Evolutionary conservation across 2,888 invertebrate genomes (phyloP).

Genomic region (Calameuta idolon): DNA sequence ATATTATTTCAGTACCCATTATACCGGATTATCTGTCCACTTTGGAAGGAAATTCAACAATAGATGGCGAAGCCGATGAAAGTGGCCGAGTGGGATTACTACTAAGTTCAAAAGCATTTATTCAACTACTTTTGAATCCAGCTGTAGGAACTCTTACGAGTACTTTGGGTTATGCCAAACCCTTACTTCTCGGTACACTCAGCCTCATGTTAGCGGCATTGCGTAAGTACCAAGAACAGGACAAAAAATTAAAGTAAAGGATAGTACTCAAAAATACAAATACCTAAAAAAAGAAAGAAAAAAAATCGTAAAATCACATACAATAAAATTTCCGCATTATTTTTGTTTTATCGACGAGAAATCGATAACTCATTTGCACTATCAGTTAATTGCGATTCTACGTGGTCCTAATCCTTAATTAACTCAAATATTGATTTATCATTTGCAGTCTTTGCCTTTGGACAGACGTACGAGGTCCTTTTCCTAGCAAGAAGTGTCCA

Average conservation of each 20-base stretch:
- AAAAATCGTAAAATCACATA: not conserved
- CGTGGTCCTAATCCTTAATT: not conserved
- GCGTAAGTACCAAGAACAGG: slow-evolving; percentile 69
- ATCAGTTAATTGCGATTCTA: not conserved
- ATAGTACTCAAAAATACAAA: not conserved
- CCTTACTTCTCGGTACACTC: slow-evolving; percentile 77
- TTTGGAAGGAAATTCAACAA: slow-evolving; percentile 66
- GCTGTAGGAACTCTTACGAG: slow-evolving; percentile 78
- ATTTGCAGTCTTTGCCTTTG: slow-evolving; percentile 79
- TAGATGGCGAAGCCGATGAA: slow-evolving; percentile 68
- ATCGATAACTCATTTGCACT: not conserved
- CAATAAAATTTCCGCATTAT: no score
- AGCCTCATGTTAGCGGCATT: slow-evolving; percentile 77
- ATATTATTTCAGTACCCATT: slow-evolving; percentile 77
- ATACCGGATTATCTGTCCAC: slow-evolving; percentile 81
- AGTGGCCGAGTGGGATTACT: slow-evolving; percentile 78
- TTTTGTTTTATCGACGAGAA: not conserved
- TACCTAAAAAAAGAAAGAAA: not conserved
- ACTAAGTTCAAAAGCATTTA: slow-evolving; percentile 82
- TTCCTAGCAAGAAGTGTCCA: slow-evolving; percentile 82
- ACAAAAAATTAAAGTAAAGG: not conserved
- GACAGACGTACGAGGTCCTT: slow-evolving; percentile 76
- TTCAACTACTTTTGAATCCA: slow-evolving; percentile 83
- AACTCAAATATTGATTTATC: not conserved
- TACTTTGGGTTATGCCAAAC: slow-evolving; percentile 76